phyloP scores from a whole-genome alignment of 2,888 invertebrate genomes.

The Norana najaformis region DNA sequence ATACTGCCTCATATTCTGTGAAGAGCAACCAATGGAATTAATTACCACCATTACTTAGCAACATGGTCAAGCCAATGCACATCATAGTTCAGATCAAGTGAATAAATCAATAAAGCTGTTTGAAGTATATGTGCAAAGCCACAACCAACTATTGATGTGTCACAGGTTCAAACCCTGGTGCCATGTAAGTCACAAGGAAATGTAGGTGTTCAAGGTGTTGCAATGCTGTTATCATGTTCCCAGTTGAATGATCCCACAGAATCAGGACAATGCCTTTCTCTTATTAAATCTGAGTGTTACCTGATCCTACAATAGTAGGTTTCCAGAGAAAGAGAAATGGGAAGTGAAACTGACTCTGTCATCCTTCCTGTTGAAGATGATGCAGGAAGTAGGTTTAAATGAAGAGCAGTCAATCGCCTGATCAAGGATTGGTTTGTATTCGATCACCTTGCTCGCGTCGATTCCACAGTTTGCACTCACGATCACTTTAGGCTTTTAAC shows the following conservation, averaged over 20 bases:
- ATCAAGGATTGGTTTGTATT: constrained; percentile 81
- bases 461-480: constrained; percentile 88
- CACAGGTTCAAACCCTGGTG: too few species aligned
- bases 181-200: neutral
- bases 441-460: constrained; percentile 81
- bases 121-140: neutral
- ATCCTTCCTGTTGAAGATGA: constrained; percentile 73
- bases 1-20: neutral
- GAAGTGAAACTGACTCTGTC: constrained; percentile 7
- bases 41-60: neutral
- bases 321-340: neutral
- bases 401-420: constrained; percentile 75
- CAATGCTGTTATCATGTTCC: too few species aligned
- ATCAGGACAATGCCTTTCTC: neutral
- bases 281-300: too few species aligned
- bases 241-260: too few species aligned
- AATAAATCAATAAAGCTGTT: neutral
- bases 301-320: too few species aligned
- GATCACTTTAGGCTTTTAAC: constrained; percentile 77
- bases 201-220: neutral
- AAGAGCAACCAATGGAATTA: neutral
- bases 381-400: constrained; percentile 77
- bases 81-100: neutral
- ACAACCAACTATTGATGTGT: neutral
- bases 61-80: neutral